phyloP scores from a whole-genome alignment of 2,888 invertebrate genomes.

The Pachliopta kotzebuea region DNA sequence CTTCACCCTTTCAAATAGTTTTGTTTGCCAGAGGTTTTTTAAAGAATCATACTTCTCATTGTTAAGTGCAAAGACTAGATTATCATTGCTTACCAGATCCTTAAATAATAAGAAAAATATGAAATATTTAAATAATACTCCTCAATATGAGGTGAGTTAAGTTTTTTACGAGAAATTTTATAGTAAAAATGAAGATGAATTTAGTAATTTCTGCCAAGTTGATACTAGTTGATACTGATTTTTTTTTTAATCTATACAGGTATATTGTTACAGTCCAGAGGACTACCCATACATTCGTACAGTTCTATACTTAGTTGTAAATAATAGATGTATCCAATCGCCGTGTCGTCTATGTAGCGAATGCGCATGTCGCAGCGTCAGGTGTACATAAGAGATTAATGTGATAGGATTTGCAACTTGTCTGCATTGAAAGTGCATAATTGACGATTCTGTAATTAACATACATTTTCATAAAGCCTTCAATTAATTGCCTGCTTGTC shows the following conservation, averaged over 20 bases:
- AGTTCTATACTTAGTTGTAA: background rate
- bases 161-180: too few relatives aligned
- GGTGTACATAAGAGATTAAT: conserved; percentile 29
- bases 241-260: background rate
- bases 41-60: too few relatives aligned
- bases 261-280: background rate
- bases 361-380: conserved; percentile 16
- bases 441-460: conserved; percentile 10
- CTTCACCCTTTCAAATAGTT: too few relatives aligned
- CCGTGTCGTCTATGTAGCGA: conserved; percentile 5
- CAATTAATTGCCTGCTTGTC: conserved; percentile 2
- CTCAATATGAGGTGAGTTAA: too few relatives aligned
- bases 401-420: conserved; percentile 25
- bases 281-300: background rate
- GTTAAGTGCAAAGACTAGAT: too few relatives aligned
- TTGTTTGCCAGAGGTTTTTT: too few relatives aligned
- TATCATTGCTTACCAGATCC: too few relatives aligned
- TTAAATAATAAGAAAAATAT: too few relatives aligned
- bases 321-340: conserved; percentile 2
- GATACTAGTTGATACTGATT: too few relatives aligned
- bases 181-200: too few relatives aligned
- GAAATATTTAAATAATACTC: too few relatives aligned
- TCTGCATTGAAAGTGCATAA: conserved; percentile 22
- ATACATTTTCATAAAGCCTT: conserved; percentile 16
- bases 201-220: too few relatives aligned